Conservation (phyloP, 2,797 vertebrate species). For the Anableps anableps region DNA sequence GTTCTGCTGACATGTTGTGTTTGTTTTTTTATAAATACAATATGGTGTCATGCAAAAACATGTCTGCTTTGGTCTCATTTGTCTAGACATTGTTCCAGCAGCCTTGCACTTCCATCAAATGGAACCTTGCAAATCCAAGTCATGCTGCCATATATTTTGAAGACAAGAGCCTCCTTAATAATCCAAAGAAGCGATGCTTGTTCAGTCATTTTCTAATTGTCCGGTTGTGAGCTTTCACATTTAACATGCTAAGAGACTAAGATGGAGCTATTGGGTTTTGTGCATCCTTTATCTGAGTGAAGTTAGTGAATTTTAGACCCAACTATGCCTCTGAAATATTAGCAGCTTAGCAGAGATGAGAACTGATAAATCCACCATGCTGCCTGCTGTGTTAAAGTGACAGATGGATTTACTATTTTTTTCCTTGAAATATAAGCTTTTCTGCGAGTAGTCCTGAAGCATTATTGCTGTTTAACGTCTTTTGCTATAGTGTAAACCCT, state of each 20-base stretch:
- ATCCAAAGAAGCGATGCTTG: too few relatives aligned
- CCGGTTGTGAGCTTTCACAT: background rate
- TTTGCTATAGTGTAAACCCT: background rate
- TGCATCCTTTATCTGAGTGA: background rate
- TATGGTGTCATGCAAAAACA: background rate
- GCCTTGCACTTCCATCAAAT: background rate
- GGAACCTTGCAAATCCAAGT: background rate
- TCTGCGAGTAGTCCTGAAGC: background rate
- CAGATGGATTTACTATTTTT: background rate
- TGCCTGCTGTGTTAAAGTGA: constrained; percentile 1
- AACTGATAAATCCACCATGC: background rate
- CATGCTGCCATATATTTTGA: background rate
- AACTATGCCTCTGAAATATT: background rate
- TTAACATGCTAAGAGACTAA: background rate
- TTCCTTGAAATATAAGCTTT: background rate
- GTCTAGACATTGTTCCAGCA: background rate
- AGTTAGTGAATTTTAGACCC: background rate
- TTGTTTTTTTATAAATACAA: background rate
- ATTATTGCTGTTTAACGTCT: background rate
- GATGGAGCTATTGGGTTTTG: background rate
- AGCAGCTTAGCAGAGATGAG: background rate
- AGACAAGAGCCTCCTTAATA: too few relatives aligned
- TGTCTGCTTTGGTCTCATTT: background rate
- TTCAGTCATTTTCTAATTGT: background rate
- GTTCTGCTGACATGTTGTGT: background rate